A percentile compares a stretch with the other conserved stretches of the same genome.
Evolutionary conservation across 35 echinoderm and acorn worm species (phyloP).

Genomic region (Lytechinus pictus): DNA sequence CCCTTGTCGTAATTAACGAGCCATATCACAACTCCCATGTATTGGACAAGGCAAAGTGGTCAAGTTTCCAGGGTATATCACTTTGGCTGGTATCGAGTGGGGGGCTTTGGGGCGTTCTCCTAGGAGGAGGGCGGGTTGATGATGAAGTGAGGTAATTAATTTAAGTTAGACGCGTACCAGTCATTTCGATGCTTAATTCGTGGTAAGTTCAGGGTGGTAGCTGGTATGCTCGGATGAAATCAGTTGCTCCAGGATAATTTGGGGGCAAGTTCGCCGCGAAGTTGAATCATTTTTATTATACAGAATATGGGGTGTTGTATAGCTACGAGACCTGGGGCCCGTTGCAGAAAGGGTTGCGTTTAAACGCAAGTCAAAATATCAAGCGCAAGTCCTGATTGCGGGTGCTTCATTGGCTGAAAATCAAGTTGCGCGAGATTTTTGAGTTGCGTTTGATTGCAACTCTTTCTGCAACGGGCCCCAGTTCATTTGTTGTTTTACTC

Average conservation of each 20-base stretch:
- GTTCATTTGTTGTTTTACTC: no score
- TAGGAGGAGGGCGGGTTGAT: background rate
- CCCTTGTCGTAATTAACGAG: background rate
- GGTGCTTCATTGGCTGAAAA: no score
- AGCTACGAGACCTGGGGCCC: no score
- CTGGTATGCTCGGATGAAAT: background rate
- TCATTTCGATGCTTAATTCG: background rate
- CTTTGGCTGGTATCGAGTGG: background rate
- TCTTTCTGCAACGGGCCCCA: no score
- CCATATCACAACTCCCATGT: background rate
- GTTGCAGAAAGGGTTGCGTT: no score
- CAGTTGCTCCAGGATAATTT: background rate
- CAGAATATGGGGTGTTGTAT: no score
- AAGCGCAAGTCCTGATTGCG: no score
- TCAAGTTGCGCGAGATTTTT: no score
- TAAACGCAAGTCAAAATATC: no score
- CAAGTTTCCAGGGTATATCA: background rate
- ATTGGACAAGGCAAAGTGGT: background rate
- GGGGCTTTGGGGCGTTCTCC: background rate
- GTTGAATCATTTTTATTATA: no score
- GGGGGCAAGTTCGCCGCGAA: no score
- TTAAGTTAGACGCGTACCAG: slow-evolving; percentile 10
- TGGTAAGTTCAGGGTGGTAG: background rate
- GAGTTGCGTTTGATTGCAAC: no score
- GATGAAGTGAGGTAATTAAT: background rate